Evolutionary conservation across 2,113 vertebrate species (phyloP), one percentile per base, ranked within the genome.

Genomic region (Chrysochloris asiatica): DNA sequence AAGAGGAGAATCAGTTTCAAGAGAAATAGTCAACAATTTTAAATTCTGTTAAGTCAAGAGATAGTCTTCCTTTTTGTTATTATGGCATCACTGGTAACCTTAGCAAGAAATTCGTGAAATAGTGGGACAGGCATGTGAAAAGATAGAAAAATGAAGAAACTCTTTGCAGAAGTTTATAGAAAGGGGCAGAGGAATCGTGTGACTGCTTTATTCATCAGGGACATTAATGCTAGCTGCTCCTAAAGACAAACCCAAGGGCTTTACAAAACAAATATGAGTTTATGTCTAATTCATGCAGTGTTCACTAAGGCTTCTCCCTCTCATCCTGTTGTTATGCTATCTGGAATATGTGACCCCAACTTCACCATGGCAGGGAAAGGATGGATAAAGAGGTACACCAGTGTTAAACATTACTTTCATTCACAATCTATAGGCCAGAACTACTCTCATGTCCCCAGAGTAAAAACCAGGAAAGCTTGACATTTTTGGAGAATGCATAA

Each of bases 61-160:
- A 48, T 45, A 30, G 2, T 8, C 16, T 43, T n/a, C 3, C 5
- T 19, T 8, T 48, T 89, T 38, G 1, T 11, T 78, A 54, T 45
- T 38, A 28, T 48, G 0, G 4, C 11, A 47, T 52, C 47, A 71
- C 12, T 47, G 43, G 45, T 26, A 83, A 72, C 0, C 65, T 90
- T 56, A 90, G 65, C 12, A 72, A 83, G 28, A 87, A 4, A 82
- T 54, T 5, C 36, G 4, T 65, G 22, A 94, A 85, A 76, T 24
- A 0, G 0, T 56, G 65, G 11, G 1, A 1, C 3, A n/a, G 38
- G 22, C 41, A 43, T 11, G 3, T 33, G 45, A 81, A 52, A 56
- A 85, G 33, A 79, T n/a, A 21, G 69, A 41, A 63, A 90, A 72
- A 90, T 88, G n/a, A 17, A 65, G 76, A 78, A 83, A 33, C 12